Conservation (phyloP, 2,113 vertebrate genomes). For the Archocentrus centrarchus region DNA sequence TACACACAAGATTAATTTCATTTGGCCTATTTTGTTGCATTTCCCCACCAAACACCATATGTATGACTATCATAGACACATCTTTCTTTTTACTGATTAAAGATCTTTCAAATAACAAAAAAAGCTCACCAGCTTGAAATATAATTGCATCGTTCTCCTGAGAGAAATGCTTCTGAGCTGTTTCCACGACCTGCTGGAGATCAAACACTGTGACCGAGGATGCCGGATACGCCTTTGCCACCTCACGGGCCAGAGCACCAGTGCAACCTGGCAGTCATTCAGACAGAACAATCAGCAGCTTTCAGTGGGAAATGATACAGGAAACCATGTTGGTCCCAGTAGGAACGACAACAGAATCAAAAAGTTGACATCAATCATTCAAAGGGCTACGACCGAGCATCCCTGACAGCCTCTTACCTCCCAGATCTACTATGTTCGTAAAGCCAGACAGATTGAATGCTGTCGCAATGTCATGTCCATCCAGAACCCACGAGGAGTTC, state of each 20-base stretch:
- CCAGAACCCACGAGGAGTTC: constrained; percentile 79
- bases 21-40: not conserved
- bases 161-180: constrained; percentile 70
- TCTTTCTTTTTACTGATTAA: not conserved
- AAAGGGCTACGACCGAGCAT: too few relatives aligned
- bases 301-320: not conserved
- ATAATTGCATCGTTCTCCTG: constrained; percentile 58
- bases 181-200: constrained; percentile 73
- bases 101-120: not conserved
- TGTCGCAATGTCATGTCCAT: constrained; percentile 78
- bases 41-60: not conserved
- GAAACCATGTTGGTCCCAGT: not conserved
- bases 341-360: not conserved
- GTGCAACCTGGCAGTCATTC: constrained; percentile 75
- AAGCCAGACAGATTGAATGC: constrained; percentile 80
- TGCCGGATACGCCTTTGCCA: constrained; percentile 74
- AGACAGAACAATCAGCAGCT: not conserved
- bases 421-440: constrained; percentile 74
- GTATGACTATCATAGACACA: fast-evolving
- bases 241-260: constrained; percentile 77
- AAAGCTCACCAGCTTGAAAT: constrained; percentile 72
- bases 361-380: not conserved
- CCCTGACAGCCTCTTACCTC: constrained; percentile 63
- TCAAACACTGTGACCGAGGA: constrained; percentile 77
- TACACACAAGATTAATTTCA: not conserved